Percentiles rank a stretch among this genome's conserved stretches.
Conservation (phyloP, 1,140 invertebrate genomes). For the Ectropis grisescens region DNA sequence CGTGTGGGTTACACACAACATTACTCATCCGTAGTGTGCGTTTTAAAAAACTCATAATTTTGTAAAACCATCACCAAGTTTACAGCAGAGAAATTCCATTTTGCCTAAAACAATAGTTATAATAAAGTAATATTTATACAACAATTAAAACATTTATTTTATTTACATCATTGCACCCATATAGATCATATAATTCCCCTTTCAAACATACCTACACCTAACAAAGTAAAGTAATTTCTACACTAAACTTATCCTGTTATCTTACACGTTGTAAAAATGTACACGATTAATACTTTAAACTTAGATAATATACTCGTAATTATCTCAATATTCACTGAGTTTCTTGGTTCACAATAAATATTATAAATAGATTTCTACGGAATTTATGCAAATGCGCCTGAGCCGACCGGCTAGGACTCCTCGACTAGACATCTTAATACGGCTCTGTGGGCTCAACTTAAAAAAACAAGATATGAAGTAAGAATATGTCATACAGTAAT, state of each 20-base stretch:
- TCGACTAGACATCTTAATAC: constrained; percentile 3
- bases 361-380: constrained; percentile 4
- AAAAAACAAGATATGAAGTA: no score
- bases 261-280: neutral
- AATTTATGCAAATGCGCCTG: constrained; percentile 1
- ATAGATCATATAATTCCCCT: neutral
- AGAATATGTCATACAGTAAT: no score
- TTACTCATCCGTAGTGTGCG: no score
- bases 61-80: no score
- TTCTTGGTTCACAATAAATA: constrained; percentile 12
- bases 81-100: no score
- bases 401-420: neutral
- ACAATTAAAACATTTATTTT: neutral
- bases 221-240: no score
- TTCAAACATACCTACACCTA: neutral
- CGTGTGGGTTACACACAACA: no score
- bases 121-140: neutral
- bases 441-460: no score
- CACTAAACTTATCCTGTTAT: neutral
- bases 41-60: no score
- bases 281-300: neutral
- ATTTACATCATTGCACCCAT: neutral
- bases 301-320: neutral
- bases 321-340: constrained; percentile 4
- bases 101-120: no score